A percentile compares a stretch with the other conserved stretches of the same genome.
Evolutionary conservation across 1,140 invertebrate genomes (phyloP).

Genomic region (Microplitis mediator): DNA sequence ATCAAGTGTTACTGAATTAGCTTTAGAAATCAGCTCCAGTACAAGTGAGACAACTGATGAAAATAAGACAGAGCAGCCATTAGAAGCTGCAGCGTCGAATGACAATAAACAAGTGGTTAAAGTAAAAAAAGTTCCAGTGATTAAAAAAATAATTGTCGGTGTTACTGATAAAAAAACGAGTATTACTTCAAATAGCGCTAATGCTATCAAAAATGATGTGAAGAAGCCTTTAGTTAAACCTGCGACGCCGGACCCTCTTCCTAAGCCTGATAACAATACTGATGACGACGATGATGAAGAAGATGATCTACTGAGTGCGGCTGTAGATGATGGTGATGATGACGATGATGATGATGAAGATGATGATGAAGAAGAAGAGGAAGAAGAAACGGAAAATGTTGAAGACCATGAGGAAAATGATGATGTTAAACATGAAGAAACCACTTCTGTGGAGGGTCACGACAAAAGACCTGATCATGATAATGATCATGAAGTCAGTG

Average conservation of each 20-base stretch:
- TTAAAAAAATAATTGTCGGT: slow-evolving; percentile 32
- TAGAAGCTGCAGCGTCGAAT: slow-evolving; percentile 27
- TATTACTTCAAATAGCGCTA: slow-evolving; percentile 39
- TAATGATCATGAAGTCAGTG: slow-evolving; percentile 29
- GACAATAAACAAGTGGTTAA: slow-evolving; percentile 30
- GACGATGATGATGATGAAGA: slow-evolving; percentile 37
- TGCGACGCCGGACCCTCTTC: slow-evolving; percentile 35
- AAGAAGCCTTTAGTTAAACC: slow-evolving; percentile 38
- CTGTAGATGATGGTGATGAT: slow-evolving; percentile 46
- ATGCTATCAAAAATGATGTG: slow-evolving; percentile 41
- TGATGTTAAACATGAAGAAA: slow-evolving; percentile 33
- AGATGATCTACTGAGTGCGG: slow-evolving; percentile 21
- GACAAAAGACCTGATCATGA: slow-evolving; percentile 2
- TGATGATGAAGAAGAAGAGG: slow-evolving; percentile 31
- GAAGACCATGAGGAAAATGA: slow-evolving; percentile 34
- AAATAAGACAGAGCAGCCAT: not conserved
- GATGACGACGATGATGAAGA: slow-evolving; percentile 47
- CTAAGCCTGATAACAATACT: slow-evolving; percentile 39
- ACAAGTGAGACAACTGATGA: slow-evolving; percentile 31
- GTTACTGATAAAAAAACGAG: slow-evolving; percentile 41
- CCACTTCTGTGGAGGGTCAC: not conserved
- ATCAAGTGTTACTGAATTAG: not conserved
- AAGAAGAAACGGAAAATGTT: slow-evolving; percentile 23
- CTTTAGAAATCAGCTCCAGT: not conserved
- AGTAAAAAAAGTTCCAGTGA: slow-evolving; percentile 14